Percentiles rank a stretch among this genome's conserved stretches.
These are phyloP conservation scores for Rosalia funebris DNA, from an alignment of 2,888 invertebrate genomes.

Conservation along the genomic window DNA sequence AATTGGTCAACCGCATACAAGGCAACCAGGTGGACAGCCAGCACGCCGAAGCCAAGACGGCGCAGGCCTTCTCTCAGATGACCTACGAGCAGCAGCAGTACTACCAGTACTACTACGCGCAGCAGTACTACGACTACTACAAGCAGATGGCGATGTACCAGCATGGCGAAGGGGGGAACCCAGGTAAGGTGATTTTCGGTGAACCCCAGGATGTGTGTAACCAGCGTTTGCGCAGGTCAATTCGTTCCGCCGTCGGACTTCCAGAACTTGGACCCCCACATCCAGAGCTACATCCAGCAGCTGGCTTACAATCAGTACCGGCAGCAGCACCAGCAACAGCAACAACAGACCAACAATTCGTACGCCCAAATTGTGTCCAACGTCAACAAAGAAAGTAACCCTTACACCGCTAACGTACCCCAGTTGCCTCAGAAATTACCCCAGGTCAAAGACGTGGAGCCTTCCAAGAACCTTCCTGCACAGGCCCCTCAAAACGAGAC, in stretches of 20 bases:
- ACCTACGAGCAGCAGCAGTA: constrained; percentile 60
- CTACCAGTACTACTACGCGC: constrained; percentile 61
- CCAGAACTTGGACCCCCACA: constrained; percentile 49
- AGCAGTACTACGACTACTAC: constrained; percentile 62
- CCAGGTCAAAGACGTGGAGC: constrained; percentile 9
- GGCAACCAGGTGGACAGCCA: constrained; percentile 62
- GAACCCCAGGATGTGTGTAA: too few species aligned
- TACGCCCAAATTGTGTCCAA: constrained; percentile 63
- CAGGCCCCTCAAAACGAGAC: not conserved
- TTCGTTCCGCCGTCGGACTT: constrained; percentile 47
- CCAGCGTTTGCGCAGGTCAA: constrained; percentile 43
- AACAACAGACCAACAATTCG: constrained; percentile 50
- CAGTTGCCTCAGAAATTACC: constrained; percentile 39
- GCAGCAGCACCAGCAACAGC: constrained; percentile 50
- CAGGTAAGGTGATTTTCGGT: too few species aligned
- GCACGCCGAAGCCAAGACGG: constrained; percentile 54
- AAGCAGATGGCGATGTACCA: constrained; percentile 58
- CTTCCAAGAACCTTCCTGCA: not conserved
- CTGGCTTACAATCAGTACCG: constrained; percentile 58
- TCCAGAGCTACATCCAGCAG: constrained; percentile 55
- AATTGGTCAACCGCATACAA: constrained; percentile 87
- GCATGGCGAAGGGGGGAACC: constrained; percentile 46
- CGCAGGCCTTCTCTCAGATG: constrained; percentile 45
- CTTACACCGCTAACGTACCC: constrained; percentile 47
- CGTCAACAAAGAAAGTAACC: constrained; percentile 56